These are phyloP conservation scores for Catamblyrhynchus diadema DNA, from an alignment of 2,797 vertebrate species.

Conservation along the genomic window DNA sequence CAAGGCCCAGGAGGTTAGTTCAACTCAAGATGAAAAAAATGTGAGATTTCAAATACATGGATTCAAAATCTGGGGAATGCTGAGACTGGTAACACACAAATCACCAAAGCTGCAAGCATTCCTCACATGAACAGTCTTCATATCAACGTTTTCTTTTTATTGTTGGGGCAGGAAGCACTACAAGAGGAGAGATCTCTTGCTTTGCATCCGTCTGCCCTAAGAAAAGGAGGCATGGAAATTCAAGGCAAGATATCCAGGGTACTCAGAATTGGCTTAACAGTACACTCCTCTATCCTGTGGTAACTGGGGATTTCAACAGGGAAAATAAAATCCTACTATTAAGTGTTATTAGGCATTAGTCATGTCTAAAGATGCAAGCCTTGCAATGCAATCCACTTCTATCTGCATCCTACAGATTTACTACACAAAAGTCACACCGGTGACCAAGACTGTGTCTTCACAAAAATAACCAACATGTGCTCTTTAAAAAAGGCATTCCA, in stretches of 20 bases:
- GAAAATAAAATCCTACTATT: constrained; percentile 1
- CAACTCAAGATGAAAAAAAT: neutral
- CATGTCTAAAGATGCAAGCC: neutral
- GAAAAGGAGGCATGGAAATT: neutral
- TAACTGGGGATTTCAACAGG: neutral
- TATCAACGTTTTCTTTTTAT: neutral
- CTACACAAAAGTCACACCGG: neutral
- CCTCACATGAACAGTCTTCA: neutral
- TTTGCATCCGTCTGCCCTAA: neutral
- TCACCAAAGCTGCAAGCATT: neutral
- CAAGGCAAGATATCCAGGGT: neutral
- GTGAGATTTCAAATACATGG: neutral
- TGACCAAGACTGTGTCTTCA: neutral
- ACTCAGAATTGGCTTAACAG: neutral
- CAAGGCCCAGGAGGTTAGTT: neutral
- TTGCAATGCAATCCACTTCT: neutral
- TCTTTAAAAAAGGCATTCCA: neutral
- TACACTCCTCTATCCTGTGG: neutral
- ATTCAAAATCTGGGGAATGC: neutral
- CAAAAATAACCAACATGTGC: neutral
- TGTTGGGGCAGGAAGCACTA: neutral
- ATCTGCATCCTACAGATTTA: neutral
- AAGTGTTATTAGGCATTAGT: neutral
- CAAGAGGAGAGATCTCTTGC: neutral
- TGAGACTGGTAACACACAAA: neutral